phyloP scores from a whole-genome alignment of 1,140 invertebrate species.

The Psix sp. region DNA sequence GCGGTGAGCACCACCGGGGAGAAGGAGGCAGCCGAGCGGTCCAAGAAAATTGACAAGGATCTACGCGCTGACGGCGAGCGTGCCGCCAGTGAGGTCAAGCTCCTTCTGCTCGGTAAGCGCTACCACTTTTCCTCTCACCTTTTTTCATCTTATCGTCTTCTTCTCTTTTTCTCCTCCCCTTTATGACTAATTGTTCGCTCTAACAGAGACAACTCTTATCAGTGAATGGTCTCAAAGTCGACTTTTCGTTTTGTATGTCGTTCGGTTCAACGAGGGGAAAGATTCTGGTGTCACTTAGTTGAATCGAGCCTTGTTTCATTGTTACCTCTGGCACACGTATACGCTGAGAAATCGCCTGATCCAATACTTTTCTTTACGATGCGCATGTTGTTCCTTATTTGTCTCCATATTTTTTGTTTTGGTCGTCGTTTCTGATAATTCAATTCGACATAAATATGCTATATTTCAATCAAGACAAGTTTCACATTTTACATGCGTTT shows the following conservation, averaged over 20 bases:
- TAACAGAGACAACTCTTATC: slow-evolving; percentile 20
- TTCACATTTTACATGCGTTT: no score
- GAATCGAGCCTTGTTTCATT: slow-evolving; percentile 31
- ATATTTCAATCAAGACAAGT: no score
- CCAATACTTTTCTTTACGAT: no score
- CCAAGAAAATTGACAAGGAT: slow-evolving; percentile 93
- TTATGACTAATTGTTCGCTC: slow-evolving; percentile 15
- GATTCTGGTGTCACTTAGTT: slow-evolving; percentile 46
- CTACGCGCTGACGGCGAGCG: slow-evolving; percentile 89
- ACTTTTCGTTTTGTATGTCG: slow-evolving; percentile 29
- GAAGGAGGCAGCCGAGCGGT: slow-evolving; percentile 88
- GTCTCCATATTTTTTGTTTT: no score
- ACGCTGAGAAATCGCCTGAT: no score
- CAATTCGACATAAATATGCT: no score
- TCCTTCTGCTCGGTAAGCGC: slow-evolving; percentile 87
- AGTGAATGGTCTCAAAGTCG: slow-evolving; percentile 37
- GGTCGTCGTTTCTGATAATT: no score
- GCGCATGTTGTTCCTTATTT: no score
- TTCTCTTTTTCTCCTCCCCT: background rate
- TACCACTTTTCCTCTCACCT: background rate
- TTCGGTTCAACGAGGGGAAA: slow-evolving; percentile 42
- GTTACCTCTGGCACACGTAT: background rate
- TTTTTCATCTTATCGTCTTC: slow-evolving; percentile 14
- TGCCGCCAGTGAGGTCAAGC: slow-evolving; percentile 91
- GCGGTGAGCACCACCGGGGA: slow-evolving; percentile 87